Evolutionary conservation across 2,113 vertebrate species (phyloP), one percentile per base, ranked within the genome.

Genomic region (Chamaetylas fuelleborni): DNA sequence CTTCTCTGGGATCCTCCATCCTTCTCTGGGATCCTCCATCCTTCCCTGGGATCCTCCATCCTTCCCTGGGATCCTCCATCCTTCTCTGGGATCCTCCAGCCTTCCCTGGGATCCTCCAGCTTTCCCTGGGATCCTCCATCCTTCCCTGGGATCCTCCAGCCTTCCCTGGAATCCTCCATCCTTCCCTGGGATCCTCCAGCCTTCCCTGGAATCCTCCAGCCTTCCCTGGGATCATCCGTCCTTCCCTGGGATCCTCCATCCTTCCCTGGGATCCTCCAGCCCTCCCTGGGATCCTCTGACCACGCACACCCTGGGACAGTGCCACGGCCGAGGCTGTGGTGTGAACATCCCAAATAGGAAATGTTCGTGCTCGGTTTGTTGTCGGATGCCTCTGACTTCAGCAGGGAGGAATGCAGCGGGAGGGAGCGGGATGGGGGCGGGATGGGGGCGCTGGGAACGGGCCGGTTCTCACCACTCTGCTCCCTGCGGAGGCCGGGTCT

Each of bases 371-470:
- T n/a, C n/a, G n/a, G n/a, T n/a, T n/a, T n/a, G n/a, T n/a, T n/a
- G n/a, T n/a, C n/a, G n/a, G n/a, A n/a, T n/a, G n/a, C n/a, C n/a
- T n/a, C n/a, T n/a, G n/a, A n/a, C n/a, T n/a, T n/a, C n/a, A n/a
- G n/a, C n/a, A n/a, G n/a, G n/a, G n/a, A n/a, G n/a, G n/a, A n/a
- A n/a, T n/a, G n/a, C n/a, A n/a, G n/a, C n/a, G n/a, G n/a, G n/a
- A n/a, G n/a, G n/a, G n/a, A n/a, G n/a, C n/a, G n/a, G n/a, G n/a
- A n/a, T n/a, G n/a, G 2, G 18, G 50, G 78, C 3, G 13, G 76
- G 47, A 5, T n/a, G 88, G 29, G 72, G 42, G 47, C 4, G 78
- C 12, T 90, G 92, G 92, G 96, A 95, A 93, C 38, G 6, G 66
- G 38, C 43, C 51, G 0, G 66, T 79, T 93, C 93, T 73, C 91